Evolutionary conservation across 1,140 invertebrate genomes (phyloP).

Genomic region (Idris sp.): DNA sequence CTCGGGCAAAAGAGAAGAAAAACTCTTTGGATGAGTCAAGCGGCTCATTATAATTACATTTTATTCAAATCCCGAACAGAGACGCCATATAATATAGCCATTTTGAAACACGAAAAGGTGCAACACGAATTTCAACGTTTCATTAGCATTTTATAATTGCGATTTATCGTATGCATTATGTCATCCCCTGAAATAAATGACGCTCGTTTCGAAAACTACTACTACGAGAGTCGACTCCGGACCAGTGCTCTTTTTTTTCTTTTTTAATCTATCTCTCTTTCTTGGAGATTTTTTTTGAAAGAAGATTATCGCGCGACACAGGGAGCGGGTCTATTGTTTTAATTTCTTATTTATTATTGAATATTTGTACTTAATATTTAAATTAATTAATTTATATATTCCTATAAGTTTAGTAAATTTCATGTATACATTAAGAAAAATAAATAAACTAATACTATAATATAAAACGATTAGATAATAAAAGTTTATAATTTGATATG

Average conservation of each 20-base stretch:
- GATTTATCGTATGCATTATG: slow-evolving; percentile 61
- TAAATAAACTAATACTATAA: too few relatives aligned
- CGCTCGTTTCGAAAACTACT: slow-evolving; percentile 58
- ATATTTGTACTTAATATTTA: slow-evolving; percentile 3
- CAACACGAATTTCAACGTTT: slow-evolving; percentile 62
- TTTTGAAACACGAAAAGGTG: slow-evolving; percentile 60
- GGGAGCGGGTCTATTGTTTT: slow-evolving; percentile 37
- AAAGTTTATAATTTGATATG: too few relatives aligned
- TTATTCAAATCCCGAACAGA: slow-evolving; percentile 60
- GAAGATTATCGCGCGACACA: slow-evolving; percentile 12
- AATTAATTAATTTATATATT: too few relatives aligned
- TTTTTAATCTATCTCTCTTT: slow-evolving; percentile 1
- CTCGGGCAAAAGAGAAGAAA: slow-evolving; percentile 54
- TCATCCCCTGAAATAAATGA: slow-evolving; percentile 58
- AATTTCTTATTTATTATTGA: slow-evolving; percentile 1
- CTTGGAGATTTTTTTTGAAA: slow-evolving; percentile 24
- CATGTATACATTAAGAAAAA: too few relatives aligned
- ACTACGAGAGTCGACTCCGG: slow-evolving; percentile 10
- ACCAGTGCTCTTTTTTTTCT: not conserved
- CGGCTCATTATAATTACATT: slow-evolving; percentile 63
- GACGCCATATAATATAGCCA: slow-evolving; percentile 61
- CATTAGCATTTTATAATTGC: slow-evolving; percentile 63
- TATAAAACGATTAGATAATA: too few relatives aligned
- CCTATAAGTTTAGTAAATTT: too few relatives aligned
- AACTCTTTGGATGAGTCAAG: slow-evolving; percentile 54